These are phyloP conservation scores for Anguilla japonica DNA, from an alignment of 2,113 vertebrate genomes.

Conservation along the genomic window DNA sequence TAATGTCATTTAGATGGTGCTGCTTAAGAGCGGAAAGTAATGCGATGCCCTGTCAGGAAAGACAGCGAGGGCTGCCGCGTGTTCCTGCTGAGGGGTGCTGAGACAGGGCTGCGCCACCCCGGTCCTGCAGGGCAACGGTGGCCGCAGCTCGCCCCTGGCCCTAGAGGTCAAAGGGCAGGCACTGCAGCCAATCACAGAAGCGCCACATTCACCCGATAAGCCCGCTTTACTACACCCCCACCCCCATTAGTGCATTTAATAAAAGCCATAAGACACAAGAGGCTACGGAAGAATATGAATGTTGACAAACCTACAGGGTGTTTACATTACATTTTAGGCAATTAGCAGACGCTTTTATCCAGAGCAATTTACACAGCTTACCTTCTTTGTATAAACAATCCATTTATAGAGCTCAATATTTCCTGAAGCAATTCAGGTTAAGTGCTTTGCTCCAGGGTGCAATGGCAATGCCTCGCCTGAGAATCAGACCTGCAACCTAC, in stretches of 20 bases:
- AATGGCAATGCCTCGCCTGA: too few species aligned
- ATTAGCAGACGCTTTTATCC: neutral
- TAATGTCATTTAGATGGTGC: neutral
- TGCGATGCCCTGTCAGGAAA: neutral
- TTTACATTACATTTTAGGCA: neutral
- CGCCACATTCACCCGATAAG: neutral
- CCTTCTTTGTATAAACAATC: too few species aligned
- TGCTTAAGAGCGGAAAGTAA: neutral
- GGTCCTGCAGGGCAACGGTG: neutral
- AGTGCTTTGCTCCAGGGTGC: too few species aligned
- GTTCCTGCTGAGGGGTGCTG: neutral
- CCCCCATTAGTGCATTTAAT: neutral
- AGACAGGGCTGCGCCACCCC: neutral
- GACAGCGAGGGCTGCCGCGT: neutral
- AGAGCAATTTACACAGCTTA: neutral
- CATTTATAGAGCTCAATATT: too few species aligned
- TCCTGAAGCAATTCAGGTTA: too few species aligned
- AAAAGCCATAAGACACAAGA: too few species aligned
- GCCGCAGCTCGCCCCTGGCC: neutral
- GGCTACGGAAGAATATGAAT: too few species aligned
- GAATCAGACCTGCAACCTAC: too few species aligned
- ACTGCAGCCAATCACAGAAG: neutral
- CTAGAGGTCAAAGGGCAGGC: neutral
- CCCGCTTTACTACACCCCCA: neutral
- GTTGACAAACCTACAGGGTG: too few species aligned